phyloP scores from a whole-genome alignment of 2,888 invertebrate species.

The Myopa testacea region DNA sequence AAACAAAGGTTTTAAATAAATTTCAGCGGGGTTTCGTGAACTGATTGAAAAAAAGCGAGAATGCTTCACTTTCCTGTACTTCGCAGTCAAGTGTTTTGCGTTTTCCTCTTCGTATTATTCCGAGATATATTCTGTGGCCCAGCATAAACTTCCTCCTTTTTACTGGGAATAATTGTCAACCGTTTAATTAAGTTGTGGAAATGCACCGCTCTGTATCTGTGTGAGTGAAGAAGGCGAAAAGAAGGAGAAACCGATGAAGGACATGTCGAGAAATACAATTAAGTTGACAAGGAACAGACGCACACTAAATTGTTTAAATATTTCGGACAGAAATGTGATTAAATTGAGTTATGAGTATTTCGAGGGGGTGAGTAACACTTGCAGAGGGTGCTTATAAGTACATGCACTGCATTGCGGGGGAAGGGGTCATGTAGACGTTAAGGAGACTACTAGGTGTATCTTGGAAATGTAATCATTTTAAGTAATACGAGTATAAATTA shows the following conservation, averaged over 20 bases:
- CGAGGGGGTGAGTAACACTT: too few relatives aligned
- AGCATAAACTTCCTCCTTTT: not conserved
- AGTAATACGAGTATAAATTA: too few relatives aligned
- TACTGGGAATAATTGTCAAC: conserved; percentile 17
- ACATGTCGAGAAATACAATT: not conserved
- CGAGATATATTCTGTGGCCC: not conserved
- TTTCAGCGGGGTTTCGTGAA: conserved; percentile 10
- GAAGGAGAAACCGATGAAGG: not conserved
- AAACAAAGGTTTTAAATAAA: conserved; percentile 19
- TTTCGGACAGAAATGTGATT: too few relatives aligned
- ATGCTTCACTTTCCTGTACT: not conserved
- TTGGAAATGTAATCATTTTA: too few relatives aligned
- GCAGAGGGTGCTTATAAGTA: too few relatives aligned
- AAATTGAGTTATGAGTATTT: too few relatives aligned
- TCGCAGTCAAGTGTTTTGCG: not conserved
- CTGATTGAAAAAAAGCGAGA: conserved; percentile 12
- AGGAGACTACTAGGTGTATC: too few relatives aligned
- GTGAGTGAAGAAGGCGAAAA: not conserved
- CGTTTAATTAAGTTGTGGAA: conserved; percentile 23
- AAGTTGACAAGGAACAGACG: too few relatives aligned
- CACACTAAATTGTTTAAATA: too few relatives aligned
- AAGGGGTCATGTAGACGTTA: too few relatives aligned
- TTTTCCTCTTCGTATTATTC: not conserved
- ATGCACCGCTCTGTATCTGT: too few relatives aligned
- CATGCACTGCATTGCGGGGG: too few relatives aligned